phyloP scores from a whole-genome alignment of 1,140 invertebrate species.

The Ectropis grisescens region DNA sequence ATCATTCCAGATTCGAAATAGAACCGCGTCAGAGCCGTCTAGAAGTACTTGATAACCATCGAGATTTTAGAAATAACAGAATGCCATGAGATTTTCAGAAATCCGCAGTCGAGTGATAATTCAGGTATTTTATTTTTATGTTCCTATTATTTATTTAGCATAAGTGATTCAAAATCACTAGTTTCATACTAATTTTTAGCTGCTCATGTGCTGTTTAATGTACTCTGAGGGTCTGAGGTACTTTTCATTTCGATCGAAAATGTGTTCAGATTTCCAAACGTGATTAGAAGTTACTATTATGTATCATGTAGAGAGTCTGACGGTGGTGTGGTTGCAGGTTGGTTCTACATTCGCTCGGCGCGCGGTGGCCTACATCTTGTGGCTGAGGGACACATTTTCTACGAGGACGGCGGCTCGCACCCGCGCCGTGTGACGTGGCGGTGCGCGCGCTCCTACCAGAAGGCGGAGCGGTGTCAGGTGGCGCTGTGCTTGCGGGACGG shows the following conservation, averaged over 20 bases:
- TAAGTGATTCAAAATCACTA: too few relatives aligned
- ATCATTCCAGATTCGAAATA: too few relatives aligned
- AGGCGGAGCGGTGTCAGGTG: constrained; percentile 61
- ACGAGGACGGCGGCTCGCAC: constrained; percentile 63
- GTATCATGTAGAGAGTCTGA: constrained; percentile 13
- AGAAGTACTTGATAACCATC: constrained; percentile 32
- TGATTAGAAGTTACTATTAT: too few relatives aligned
- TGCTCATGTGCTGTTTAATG: too few relatives aligned
- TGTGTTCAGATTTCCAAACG: too few relatives aligned
- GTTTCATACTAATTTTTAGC: too few relatives aligned
- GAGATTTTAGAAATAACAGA: constrained; percentile 26
- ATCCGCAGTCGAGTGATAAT: not conserved
- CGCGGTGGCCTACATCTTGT: constrained; percentile 60
- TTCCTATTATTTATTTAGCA: too few relatives aligned
- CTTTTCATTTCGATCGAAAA: too few relatives aligned
- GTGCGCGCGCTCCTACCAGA: constrained; percentile 63
- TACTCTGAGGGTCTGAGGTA: too few relatives aligned
- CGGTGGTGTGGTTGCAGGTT: constrained; percentile 41
- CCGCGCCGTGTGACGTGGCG: constrained; percentile 62
- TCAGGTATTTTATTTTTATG: too few relatives aligned
- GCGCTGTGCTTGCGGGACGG: constrained; percentile 61
- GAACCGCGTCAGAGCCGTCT: constrained; percentile 22
- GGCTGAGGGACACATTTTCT: constrained; percentile 62
- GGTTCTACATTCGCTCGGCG: constrained; percentile 66
- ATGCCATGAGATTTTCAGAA: constrained; percentile 2